These are phyloP conservation scores for Sminthurides aquaticus DNA, from an alignment of 2,888 invertebrate genomes.

Conservation along the genomic window DNA sequence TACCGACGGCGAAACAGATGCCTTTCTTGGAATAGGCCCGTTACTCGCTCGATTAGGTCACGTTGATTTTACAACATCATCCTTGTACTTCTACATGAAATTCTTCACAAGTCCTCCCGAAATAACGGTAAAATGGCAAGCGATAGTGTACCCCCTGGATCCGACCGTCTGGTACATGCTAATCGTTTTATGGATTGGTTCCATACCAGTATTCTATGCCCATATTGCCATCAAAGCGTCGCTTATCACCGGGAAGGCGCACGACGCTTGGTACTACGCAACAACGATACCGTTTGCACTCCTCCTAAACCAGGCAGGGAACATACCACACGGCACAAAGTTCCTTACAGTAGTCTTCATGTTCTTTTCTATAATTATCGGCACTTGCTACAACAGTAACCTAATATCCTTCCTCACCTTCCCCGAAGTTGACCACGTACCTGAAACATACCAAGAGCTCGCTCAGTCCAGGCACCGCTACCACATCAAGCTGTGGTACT, in stretches of 20 bases:
- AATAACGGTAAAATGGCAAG: slow-evolving; percentile 9
- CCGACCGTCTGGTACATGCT: slow-evolving; percentile 1
- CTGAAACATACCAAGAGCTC: slow-evolving; percentile 4
- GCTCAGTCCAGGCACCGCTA: background rate
- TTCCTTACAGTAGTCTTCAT: slow-evolving; percentile 5
- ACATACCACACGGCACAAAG: background rate
- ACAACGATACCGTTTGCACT: background rate
- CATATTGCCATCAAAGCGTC: background rate
- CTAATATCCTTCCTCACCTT: slow-evolving; percentile 14
- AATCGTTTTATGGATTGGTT: background rate
- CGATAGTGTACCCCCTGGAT: slow-evolving; percentile 15
- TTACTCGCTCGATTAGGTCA: background rate
- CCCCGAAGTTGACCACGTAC: slow-evolving; percentile 9
- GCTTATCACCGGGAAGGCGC: background rate
- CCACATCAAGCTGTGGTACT: background rate
- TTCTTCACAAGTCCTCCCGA: slow-evolving; percentile 9
- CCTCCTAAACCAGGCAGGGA: background rate
- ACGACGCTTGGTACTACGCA: background rate
- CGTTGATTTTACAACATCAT: slow-evolving; percentile 3
- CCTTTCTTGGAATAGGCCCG: background rate
- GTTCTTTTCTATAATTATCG: slow-evolving; percentile 9
- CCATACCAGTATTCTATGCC: slow-evolving; percentile 3
- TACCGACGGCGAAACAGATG: background rate
- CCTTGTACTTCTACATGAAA: background rate
- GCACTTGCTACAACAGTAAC: slow-evolving; percentile 12